Percentiles rank a stretch among this genome's conserved stretches.
Conservation (phyloP, 2,113 vertebrate genomes). For the Ageneiosus marmoratus region DNA sequence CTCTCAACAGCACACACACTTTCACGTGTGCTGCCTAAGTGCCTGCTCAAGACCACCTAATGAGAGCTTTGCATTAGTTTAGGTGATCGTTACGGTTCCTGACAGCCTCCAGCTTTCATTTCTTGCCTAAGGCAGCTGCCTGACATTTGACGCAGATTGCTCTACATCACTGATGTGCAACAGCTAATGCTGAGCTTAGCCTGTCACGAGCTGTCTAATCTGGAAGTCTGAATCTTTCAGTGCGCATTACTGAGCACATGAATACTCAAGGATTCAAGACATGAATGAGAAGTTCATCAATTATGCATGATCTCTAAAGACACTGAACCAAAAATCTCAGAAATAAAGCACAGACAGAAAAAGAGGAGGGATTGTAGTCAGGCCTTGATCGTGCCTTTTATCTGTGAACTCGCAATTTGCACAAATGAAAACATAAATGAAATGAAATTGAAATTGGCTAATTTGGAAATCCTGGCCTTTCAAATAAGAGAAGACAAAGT, state of each 20-base stretch:
- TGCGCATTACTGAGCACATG: background rate
- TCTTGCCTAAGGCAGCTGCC: background rate
- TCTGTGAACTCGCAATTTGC: background rate
- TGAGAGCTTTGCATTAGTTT: background rate
- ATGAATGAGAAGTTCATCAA: constrained; percentile 27
- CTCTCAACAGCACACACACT: background rate
- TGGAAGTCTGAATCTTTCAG: background rate
- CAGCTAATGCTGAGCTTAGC: background rate
- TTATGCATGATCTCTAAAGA: constrained; percentile 25
- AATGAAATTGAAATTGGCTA: background rate
- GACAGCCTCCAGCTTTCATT: background rate
- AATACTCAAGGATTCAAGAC: background rate
- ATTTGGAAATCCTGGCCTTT: background rate
- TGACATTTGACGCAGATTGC: background rate
- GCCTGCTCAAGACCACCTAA: background rate
- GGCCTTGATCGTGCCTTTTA: background rate
- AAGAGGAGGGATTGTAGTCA: background rate
- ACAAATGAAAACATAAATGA: background rate
- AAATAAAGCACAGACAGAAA: background rate
- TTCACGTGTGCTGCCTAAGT: background rate
- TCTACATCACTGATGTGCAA: background rate
- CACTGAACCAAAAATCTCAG: background rate
- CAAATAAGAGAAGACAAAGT: background rate
- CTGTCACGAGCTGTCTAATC: background rate
- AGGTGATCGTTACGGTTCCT: background rate